A percentile compares a stretch with the other conserved stretches of the same genome.
Conservation (phyloP, 1,140 invertebrate genomes). For the Drosophila teissieri region DNA sequence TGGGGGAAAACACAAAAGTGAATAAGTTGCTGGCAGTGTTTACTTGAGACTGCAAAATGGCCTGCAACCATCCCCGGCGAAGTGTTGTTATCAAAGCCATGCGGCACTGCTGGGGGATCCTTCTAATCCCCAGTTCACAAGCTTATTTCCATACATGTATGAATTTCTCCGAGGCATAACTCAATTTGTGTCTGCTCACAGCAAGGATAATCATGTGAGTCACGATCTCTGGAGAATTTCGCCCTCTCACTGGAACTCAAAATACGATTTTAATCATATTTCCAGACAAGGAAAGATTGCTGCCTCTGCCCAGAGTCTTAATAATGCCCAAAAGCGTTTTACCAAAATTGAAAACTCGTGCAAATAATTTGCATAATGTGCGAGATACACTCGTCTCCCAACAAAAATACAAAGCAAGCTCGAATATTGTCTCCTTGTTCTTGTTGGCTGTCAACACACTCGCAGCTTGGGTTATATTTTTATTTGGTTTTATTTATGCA, state of each 20-base stretch:
- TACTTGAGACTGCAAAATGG: slow-evolving; percentile 54
- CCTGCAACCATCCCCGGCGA: slow-evolving; percentile 14
- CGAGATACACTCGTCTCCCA: slow-evolving; percentile 24
- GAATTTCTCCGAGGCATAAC: slow-evolving; percentile 28
- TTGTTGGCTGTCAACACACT: slow-evolving; percentile 41
- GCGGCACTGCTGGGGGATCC: slow-evolving; percentile 7
- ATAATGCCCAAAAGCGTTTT: slow-evolving; percentile 74
- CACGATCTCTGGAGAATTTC: slow-evolving; percentile 17
- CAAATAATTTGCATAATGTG: slow-evolving; percentile 80
- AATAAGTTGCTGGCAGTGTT: slow-evolving; percentile 76
- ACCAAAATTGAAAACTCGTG: slow-evolving; percentile 80
- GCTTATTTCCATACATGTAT: slow-evolving; percentile 47
- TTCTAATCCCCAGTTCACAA: slow-evolving; percentile 40
- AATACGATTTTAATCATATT: slow-evolving; percentile 78
- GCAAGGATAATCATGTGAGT: slow-evolving; percentile 33
- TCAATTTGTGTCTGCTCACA: slow-evolving; percentile 53
- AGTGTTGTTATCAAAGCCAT: slow-evolving; percentile 41
- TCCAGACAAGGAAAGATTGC: slow-evolving; percentile 17
- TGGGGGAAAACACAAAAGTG: slow-evolving; percentile 64
- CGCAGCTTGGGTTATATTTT: slow-evolving; percentile 61
- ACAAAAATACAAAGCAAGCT: background rate
- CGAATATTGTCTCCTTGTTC: slow-evolving; percentile 13
- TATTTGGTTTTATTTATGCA: slow-evolving; percentile 77
- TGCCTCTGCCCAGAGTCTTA: slow-evolving; percentile 32
- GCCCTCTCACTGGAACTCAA: slow-evolving; percentile 33